Percentiles rank a stretch among this genome's conserved stretches.
phyloP scores from a whole-genome alignment of 2,888 invertebrate species.

The Diploptera punctata region DNA sequence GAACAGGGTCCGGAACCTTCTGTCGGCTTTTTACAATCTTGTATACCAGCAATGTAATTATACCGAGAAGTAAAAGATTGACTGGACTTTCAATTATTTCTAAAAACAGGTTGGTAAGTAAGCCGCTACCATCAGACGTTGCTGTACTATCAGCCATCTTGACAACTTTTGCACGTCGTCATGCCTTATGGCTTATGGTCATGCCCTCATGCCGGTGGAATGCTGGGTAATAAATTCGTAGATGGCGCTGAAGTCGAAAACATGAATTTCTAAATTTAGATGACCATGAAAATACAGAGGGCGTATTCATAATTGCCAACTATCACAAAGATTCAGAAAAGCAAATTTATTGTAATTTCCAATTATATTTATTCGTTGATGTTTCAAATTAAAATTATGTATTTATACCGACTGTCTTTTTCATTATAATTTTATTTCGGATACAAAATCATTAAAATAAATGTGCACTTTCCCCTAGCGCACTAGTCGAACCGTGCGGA shows the following conservation, averaged over 20 bases:
- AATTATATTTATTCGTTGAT: too few relatives aligned
- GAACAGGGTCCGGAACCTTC: slow-evolving; percentile 49
- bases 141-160: slow-evolving; percentile 38
- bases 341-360: too few relatives aligned
- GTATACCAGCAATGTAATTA: slow-evolving; percentile 75
- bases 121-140: slow-evolving; percentile 28
- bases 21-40: slow-evolving; percentile 69
- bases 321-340: too few relatives aligned
- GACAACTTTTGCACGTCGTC: slow-evolving; percentile 35
- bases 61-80: slow-evolving; percentile 70
- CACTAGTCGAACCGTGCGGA: too few relatives aligned
- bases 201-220: slow-evolving; percentile 24
- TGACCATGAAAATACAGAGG: too few relatives aligned
- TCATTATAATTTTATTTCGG: too few relatives aligned
- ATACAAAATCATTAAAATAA: too few relatives aligned
- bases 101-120: slow-evolving; percentile 54
- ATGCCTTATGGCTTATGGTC: slow-evolving; percentile 24
- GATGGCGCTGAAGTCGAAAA: neutral
- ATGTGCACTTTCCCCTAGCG: too few relatives aligned
- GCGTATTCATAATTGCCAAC: too few relatives aligned
- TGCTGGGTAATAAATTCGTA: neutral
- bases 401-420: too few relatives aligned
- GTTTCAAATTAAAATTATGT: too few relatives aligned
- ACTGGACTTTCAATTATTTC: slow-evolving; percentile 75
- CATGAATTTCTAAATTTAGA: too few relatives aligned